Percentiles rank a stretch among this genome's conserved stretches.
These are phyloP conservation scores for Corythaixoides concolor DNA, from an alignment of 2,113 vertebrate species.

Conservation along the genomic window DNA sequence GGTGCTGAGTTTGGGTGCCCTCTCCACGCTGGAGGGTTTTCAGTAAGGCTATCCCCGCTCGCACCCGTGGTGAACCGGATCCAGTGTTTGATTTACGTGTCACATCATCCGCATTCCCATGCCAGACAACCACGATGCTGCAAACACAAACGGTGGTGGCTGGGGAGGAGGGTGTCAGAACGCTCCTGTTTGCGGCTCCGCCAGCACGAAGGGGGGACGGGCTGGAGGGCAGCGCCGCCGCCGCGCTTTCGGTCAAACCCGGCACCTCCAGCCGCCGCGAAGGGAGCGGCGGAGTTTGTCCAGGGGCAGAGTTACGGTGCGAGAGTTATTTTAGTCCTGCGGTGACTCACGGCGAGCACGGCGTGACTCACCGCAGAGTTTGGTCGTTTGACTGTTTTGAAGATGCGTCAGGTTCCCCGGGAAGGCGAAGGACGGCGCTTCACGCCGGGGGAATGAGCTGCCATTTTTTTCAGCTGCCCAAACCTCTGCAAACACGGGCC, in stretches of 20 bases:
- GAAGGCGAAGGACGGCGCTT: not conserved
- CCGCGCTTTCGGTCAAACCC: not conserved
- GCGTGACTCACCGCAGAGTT: conserved; percentile 2
- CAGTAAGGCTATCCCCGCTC: not conserved
- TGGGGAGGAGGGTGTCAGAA: not conserved
- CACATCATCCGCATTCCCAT: not conserved
- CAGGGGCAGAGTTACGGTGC: not conserved
- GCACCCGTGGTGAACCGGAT: not conserved
- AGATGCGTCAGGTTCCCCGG: not conserved
- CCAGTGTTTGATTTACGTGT: not conserved
- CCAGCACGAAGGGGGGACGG: not conserved
- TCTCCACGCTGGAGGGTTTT: fast-evolving
- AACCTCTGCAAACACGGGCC: not conserved
- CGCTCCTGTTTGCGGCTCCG: fast-evolving
- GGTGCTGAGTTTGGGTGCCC: not conserved
- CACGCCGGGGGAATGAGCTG: not conserved
- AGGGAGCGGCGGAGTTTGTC: not conserved
- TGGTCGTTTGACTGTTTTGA: not conserved
- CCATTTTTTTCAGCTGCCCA: not conserved
- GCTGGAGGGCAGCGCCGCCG: not conserved
- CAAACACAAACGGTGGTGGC: fast-evolving
- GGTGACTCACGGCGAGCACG: not conserved
- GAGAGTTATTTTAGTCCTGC: not conserved
- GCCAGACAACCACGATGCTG: not conserved
- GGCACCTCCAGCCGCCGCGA: fast-evolving